Evolutionary conservation across 2,888 invertebrate genomes (phyloP).

Genomic region (Baronia brevicornis): DNA sequence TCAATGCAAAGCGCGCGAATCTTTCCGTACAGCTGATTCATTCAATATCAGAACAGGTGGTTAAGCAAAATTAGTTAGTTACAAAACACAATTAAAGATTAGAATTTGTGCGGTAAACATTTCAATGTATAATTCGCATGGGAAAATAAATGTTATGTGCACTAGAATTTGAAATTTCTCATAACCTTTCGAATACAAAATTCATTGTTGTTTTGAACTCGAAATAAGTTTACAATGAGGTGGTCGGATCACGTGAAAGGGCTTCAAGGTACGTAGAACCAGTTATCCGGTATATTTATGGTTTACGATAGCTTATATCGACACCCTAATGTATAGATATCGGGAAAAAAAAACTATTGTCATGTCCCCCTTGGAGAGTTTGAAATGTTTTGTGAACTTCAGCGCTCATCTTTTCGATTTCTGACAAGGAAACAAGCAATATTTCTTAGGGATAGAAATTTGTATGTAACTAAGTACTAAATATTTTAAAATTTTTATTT

Average conservation of each 20-base stretch:
- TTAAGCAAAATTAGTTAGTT: slow-evolving; percentile 4
- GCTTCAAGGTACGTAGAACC: slow-evolving; percentile 39
- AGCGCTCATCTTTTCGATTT: too few relatives aligned
- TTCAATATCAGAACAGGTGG: slow-evolving; percentile 9
- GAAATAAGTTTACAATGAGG: slow-evolving; percentile 27
- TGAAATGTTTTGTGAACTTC: slow-evolving; percentile 10
- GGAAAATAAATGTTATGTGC: slow-evolving; percentile 9
- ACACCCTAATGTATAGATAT: slow-evolving; percentile 21
- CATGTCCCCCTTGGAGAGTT: slow-evolving; percentile 7
- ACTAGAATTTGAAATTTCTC: slow-evolving; percentile 17
- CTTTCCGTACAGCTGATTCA: slow-evolving; percentile 19
- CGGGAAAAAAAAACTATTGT: slow-evolving; percentile 11
- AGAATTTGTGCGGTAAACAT: background rate
- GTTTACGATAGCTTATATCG: slow-evolving; percentile 31
- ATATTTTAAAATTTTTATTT: too few relatives aligned
- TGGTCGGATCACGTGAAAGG: slow-evolving; percentile 25
- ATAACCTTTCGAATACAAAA: slow-evolving; percentile 24
- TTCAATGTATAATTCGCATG: slow-evolving; percentile 12
- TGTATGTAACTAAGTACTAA: too few relatives aligned
- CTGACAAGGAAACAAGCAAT: too few relatives aligned
- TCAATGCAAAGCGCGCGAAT: slow-evolving; percentile 28
- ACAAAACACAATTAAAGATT: slow-evolving; percentile 6
- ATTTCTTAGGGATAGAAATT: too few relatives aligned
- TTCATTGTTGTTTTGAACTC: slow-evolving; percentile 23
- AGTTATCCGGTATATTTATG: slow-evolving; percentile 41